Evolutionary conservation across 2,797 vertebrate genomes (phyloP).

Genomic region (Sebastiscus tertius): DNA sequence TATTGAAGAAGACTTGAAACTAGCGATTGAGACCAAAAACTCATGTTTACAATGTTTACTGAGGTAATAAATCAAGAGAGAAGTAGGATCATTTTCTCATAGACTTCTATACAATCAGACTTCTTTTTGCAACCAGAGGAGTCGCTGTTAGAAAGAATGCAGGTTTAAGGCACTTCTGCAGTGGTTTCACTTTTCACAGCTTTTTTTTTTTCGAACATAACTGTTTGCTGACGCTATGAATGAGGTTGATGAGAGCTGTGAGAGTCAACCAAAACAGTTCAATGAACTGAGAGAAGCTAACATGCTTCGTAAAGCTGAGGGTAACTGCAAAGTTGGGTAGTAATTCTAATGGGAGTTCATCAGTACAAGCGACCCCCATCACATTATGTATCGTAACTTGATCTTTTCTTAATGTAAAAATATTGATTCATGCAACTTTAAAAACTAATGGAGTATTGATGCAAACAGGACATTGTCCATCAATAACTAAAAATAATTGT

Average conservation of each 20-base stretch:
- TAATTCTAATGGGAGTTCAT: background rate
- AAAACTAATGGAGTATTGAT: background rate
- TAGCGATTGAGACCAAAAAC: too few relatives aligned
- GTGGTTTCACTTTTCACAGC: background rate
- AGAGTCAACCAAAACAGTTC: background rate
- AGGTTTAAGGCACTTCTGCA: too few relatives aligned
- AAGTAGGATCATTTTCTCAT: too few relatives aligned
- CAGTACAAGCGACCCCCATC: background rate
- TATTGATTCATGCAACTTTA: background rate
- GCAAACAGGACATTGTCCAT: background rate
- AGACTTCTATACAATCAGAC: background rate
- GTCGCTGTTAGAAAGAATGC: too few relatives aligned
- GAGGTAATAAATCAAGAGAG: too few relatives aligned
- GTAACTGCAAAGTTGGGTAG: too few relatives aligned
- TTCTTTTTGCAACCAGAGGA: background rate
- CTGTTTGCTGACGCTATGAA: too few relatives aligned
- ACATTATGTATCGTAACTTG: background rate
- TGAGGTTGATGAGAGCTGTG: too few relatives aligned
- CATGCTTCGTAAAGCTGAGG: background rate
- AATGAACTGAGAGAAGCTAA: background rate
- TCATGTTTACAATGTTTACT: too few relatives aligned
- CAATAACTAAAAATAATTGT: background rate
- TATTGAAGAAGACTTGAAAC: too few relatives aligned
- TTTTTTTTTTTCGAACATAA: background rate
- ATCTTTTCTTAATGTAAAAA: background rate